phyloP scores from a whole-genome alignment of 2,113 vertebrate species.

The Hirundichthys speculiger region DNA sequence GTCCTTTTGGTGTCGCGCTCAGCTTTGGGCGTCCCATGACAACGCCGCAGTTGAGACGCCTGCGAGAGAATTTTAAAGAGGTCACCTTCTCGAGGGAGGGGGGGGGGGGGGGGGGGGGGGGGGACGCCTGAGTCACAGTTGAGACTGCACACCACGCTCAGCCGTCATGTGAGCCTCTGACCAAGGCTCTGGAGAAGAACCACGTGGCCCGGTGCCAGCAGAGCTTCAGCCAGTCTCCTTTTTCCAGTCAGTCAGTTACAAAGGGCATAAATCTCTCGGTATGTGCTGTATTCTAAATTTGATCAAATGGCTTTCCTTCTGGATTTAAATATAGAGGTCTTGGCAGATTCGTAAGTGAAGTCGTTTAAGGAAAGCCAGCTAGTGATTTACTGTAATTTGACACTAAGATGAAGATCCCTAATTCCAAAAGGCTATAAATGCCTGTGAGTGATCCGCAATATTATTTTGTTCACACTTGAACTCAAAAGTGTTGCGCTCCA shows the following conservation, averaged over 20 bases:
- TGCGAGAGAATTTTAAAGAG: conserved; percentile 68
- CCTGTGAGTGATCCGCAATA: not conserved
- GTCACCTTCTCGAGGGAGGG: conserved; percentile 66
- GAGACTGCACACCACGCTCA: conserved; percentile 56
- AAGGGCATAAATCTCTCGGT: conserved; percentile 8
- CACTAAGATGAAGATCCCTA: not conserved
- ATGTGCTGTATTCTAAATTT: conserved; percentile 20
- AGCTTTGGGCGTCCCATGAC: conserved; percentile 55
- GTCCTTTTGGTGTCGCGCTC: conserved; percentile 28
- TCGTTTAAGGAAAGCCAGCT: not conserved
- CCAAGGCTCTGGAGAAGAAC: conserved; percentile 42
- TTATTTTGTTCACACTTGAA: conserved; percentile 13
- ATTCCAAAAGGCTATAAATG: not conserved
- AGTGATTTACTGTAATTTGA: not conserved
- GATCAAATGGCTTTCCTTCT: conserved; percentile 2
- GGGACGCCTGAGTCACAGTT: conserved; percentile 67
- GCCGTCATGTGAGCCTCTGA: conserved; percentile 50
- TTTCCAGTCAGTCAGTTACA: conserved; percentile 2
- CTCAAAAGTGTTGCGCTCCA: not conserved
- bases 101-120: conserved; percentile 30
- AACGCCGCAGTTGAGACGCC: conserved; percentile 48
- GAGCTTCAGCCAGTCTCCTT: conserved; percentile 21
- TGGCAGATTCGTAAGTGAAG: no score
- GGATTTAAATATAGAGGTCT: not conserved
- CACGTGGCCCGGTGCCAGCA: conserved; percentile 38